Conservation (phyloP, 2,888 invertebrate genomes). For the Malacosoma neustria region DNA sequence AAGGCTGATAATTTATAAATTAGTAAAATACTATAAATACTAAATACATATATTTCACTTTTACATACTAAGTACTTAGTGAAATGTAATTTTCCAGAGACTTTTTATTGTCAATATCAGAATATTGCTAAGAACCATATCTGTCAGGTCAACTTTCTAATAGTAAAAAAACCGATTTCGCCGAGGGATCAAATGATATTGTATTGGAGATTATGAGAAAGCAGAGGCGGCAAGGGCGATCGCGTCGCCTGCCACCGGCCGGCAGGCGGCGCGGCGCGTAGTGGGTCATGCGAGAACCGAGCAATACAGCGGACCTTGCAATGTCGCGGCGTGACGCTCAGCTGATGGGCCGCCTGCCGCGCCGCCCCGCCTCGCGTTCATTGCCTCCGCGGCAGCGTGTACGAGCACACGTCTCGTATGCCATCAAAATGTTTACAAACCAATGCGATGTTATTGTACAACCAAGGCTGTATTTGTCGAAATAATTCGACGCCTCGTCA, state of each 20-base stretch:
- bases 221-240: constrained; percentile 9
- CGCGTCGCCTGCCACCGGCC: constrained; percentile 17
- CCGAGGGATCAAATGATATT: no score
- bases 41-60: no score
- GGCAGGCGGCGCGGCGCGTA: constrained; percentile 37
- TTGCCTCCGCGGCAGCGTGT: constrained; percentile 79
- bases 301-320: constrained; percentile 74
- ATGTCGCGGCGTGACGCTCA: constrained; percentile 76
- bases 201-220: no score
- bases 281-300: constrained; percentile 67
- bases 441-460: constrained; percentile 17
- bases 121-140: no score
- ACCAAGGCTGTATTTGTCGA: constrained; percentile 8
- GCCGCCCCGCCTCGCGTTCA: constrained; percentile 77
- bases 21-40: no score
- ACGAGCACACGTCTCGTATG: constrained; percentile 56
- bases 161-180: no score
- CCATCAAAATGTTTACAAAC: constrained; percentile 22
- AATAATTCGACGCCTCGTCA: constrained; percentile 4
- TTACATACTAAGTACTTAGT: no score
- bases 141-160: no score
- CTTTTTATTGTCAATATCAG: no score
- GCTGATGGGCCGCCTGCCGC: constrained; percentile 64
- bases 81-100: no score
- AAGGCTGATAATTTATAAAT: no score